A percentile compares a stretch with the other conserved stretches of the same genome.
Conservation (phyloP, 2,113 vertebrate species). For the Redunca redunca region DNA sequence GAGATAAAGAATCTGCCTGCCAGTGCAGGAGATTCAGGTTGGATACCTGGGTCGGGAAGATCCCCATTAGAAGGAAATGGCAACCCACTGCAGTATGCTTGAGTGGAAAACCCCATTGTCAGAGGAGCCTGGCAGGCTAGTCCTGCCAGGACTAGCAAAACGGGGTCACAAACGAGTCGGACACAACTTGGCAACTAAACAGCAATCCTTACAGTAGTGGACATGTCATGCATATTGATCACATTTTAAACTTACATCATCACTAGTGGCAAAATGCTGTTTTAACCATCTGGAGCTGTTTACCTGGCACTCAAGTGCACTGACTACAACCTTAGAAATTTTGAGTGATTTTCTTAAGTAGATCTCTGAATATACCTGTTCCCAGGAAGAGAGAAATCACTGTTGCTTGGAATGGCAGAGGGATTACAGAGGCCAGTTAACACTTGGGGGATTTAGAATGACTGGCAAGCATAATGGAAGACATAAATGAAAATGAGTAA, state of each 20-base stretch:
- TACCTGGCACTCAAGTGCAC: background rate
- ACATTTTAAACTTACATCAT: background rate
- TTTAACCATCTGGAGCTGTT: background rate
- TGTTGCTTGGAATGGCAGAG: background rate
- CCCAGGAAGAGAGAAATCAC: background rate
- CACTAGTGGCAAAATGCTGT: background rate
- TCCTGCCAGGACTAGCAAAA: background rate
- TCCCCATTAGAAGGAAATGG: background rate
- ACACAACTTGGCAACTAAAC: background rate
- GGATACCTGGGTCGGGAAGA: background rate
- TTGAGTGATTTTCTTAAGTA: background rate
- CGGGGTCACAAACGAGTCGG: rapidly evolving
- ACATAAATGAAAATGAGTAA: background rate
- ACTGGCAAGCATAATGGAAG: background rate
- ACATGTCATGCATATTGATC: background rate
- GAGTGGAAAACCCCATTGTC: background rate
- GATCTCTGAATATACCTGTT: background rate
- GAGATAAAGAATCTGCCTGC: background rate
- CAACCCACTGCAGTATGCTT: background rate
- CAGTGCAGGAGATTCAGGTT: background rate
- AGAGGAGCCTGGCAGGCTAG: background rate
- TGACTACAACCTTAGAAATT: background rate
- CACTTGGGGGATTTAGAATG: background rate
- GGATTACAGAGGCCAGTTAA: background rate
- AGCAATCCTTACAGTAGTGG: background rate